A percentile compares a stretch with the other conserved stretches of the same genome.
phyloP scores from a whole-genome alignment of 2,888 invertebrate genomes.

The Drosophila setosimentum region DNA sequence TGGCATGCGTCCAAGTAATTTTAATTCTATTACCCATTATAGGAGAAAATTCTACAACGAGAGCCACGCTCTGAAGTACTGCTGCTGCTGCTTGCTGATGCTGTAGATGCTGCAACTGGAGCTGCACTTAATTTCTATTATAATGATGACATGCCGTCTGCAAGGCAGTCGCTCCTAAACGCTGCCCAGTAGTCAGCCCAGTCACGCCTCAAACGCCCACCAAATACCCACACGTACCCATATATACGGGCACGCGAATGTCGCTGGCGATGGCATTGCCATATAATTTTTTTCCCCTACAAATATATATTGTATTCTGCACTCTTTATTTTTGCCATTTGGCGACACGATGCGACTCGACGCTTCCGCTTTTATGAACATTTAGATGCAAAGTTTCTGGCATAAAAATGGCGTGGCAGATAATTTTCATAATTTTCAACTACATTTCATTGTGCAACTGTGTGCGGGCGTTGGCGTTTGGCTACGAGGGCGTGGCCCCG shows the following conservation, averaged over 20 bases:
- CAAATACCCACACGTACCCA: slow-evolving; percentile 38
- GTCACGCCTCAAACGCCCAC: slow-evolving; percentile 29
- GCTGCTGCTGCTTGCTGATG: slow-evolving; percentile 20
- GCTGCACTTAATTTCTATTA: slow-evolving; percentile 77
- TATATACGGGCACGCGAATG: slow-evolving; percentile 28
- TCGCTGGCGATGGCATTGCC: slow-evolving; percentile 21
- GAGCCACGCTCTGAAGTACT: slow-evolving; percentile 41
- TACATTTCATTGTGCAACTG: slow-evolving; percentile 78
- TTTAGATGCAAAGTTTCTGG: slow-evolving; percentile 81
- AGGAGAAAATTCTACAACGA: slow-evolving; percentile 41
- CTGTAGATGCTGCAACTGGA: slow-evolving; percentile 37
- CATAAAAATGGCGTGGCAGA: slow-evolving; percentile 81
- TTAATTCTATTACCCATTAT: slow-evolving; percentile 75
- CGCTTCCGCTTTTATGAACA: slow-evolving; percentile 79
- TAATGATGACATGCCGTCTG: slow-evolving; percentile 77
- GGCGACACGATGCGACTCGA: slow-evolving; percentile 65
- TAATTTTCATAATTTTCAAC: slow-evolving; percentile 81
- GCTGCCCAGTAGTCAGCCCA: slow-evolving; percentile 39
- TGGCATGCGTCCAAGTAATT: slow-evolving; percentile 75
- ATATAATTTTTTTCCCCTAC: slow-evolving; percentile 11
- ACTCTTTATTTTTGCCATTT: slow-evolving; percentile 53
- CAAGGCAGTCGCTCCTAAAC: slow-evolving; percentile 35
- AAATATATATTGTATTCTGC: slow-evolving; percentile 6
- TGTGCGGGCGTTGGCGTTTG: slow-evolving; percentile 60
- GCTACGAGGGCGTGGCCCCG: slow-evolving; percentile 52